phyloP scores from a whole-genome alignment of 2,113 vertebrate genomes.

The Hippolais icterina region DNA sequence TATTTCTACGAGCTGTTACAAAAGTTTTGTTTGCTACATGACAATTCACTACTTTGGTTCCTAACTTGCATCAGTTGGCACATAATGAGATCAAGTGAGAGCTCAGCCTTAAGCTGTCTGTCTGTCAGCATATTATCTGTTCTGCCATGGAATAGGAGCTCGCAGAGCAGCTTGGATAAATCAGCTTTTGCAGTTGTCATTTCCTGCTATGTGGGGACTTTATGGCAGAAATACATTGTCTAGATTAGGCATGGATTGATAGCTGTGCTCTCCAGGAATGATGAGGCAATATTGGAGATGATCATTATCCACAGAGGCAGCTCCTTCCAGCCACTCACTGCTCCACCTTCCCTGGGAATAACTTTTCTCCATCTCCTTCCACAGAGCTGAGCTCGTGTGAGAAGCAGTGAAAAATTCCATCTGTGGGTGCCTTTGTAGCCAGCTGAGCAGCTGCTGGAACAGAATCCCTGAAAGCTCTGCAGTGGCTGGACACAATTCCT shows the following conservation, averaged over 20 bases:
- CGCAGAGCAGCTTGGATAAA: constrained; percentile 46
- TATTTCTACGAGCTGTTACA: neutral
- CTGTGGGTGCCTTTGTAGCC: neutral
- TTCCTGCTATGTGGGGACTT: neutral
- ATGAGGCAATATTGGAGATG: neutral
- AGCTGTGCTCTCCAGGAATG: constrained; percentile 20
- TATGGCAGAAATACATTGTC: neutral
- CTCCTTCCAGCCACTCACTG: neutral
- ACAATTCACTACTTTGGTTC: neutral
- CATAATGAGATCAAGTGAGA: constrained; percentile 41
- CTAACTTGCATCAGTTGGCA: constrained; percentile 17
- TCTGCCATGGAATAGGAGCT: constrained; percentile 7
- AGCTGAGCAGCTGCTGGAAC: neutral
- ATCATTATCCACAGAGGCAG: constrained; percentile 11
- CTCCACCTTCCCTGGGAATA: neutral
- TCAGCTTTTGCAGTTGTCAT: constrained; percentile 47
- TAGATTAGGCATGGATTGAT: constrained; percentile 37
- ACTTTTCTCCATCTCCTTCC: neutral
- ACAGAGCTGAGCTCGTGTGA: neutral
- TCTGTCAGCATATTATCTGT: constrained; percentile 34
- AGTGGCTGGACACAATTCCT: neutral
- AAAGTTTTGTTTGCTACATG: constrained; percentile 25
- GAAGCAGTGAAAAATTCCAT: neutral
- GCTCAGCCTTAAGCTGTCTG: constrained; percentile 41
- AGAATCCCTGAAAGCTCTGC: neutral